Evolutionary conservation across 2,797 vertebrate species (phyloP), one percentile per base, ranked within the genome.

Genomic region (Acomys russatus): DNA sequence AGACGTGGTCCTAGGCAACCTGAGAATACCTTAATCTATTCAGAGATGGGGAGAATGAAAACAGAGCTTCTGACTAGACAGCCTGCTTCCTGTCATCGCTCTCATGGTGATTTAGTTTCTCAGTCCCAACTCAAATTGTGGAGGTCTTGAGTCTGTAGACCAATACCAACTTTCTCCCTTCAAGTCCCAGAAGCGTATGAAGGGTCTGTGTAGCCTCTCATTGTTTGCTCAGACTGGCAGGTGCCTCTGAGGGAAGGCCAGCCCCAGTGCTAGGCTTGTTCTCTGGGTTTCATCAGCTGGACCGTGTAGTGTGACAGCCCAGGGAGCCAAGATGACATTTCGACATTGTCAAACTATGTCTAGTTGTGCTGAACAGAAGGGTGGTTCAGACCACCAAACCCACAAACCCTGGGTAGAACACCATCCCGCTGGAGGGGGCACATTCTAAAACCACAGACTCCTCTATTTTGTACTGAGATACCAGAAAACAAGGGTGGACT

Each of bases 331-430:
- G 56, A 44, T 11, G 35, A n/a, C 44, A 78, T 79, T 90, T 25
- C 17, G 78, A 80, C 56, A 35, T 49, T 56, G 95, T 38, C 28
- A 66, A 93, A 77, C n/a, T n/a, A 64, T n/a, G 59, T n/a, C 64
- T 84, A 88, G 78, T 73, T 95, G n/a, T 83, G 84, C 49, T 94
- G 28, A 92, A 51, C 17, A 82, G 38, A 73, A 88, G n/a, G 73
- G 23, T 79, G 20, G 38, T 74, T 88, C 86, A 74, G 64, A 86
- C 54, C 18, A 64, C 49, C 68, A 44, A 49, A 49, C 33, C 90
- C 44, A 87, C 33, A 49, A 68, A 84, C 66, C 33, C 28, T 56
- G 2, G 17, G 25, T 70, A 64, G 83, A 94, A 63, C 18, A 54
- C 25, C 35, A 66, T 54, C 64, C n/a, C 59, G 63, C 44, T 83